Percentiles rank a stretch among this genome's conserved stretches.
Conservation (phyloP, 2,888 invertebrate species). For the Quadroppia sp. region DNA sequence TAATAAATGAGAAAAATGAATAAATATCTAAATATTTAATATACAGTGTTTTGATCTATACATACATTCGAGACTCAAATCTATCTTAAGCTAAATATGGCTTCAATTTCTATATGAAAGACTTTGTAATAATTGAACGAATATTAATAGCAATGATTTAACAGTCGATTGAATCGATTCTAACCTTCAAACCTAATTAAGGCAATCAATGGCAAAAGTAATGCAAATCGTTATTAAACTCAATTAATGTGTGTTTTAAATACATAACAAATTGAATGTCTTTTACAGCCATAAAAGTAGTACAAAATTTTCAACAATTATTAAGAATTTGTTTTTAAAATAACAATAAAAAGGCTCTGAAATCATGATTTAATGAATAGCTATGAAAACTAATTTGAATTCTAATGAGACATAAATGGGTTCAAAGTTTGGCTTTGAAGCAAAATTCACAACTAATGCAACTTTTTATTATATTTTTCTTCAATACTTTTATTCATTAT, state of each 20-base stretch:
- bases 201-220: background rate
- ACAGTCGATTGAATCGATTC: background rate
- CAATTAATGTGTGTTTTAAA: background rate
- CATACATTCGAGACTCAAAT: no score
- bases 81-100: no score
- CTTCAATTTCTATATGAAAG: no score
- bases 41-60: no score
- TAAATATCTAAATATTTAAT: no score
- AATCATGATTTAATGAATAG: conserved; percentile 9
- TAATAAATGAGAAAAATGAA: no score
- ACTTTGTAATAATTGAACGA: background rate
- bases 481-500: conserved; percentile 1
- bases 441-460: background rate
- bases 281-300: background rate
- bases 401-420: background rate
- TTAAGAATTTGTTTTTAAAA: background rate
- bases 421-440: background rate
- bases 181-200: conserved; percentile 9
- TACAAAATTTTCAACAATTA: background rate
- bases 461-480: background rate
- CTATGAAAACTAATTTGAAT: background rate
- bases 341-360: background rate
- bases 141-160: conserved; percentile 14
- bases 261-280: background rate
- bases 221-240: background rate